These are phyloP conservation scores for Phymanthus crucifer DNA, from an alignment of 92 coral and sea anemone species.

Conservation along the genomic window DNA sequence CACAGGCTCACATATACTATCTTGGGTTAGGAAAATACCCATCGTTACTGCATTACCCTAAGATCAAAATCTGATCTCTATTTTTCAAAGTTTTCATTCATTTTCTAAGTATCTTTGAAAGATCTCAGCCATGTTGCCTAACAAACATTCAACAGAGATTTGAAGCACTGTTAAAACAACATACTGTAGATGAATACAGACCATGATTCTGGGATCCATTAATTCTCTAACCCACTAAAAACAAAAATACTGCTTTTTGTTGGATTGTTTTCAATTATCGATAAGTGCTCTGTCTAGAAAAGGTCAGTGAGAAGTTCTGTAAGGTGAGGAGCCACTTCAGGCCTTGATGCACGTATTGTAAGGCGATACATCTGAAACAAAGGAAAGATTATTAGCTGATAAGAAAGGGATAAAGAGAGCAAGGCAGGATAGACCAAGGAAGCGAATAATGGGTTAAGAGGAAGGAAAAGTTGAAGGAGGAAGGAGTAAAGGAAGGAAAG, in stretches of 20 bases:
- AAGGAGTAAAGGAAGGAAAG: background rate
- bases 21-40: background rate
- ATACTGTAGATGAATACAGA: background rate
- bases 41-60: background rate
- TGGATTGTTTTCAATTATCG: background rate
- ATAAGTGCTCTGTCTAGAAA: conserved; percentile 48
- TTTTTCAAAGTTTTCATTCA: background rate
- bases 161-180: background rate
- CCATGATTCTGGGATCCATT: background rate
- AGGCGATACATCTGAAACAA: conserved; percentile 87
- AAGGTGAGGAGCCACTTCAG: conserved; percentile 70
- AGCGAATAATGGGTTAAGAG: background rate
- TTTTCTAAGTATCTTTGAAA: background rate
- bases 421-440: background rate
- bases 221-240: background rate
- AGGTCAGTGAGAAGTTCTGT: conserved; percentile 72
- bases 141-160: background rate
- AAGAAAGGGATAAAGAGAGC: background rate
- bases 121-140: background rate
- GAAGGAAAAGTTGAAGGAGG: background rate
- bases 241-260: background rate
- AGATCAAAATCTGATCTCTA: background rate
- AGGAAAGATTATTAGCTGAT: background rate
- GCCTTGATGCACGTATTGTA: conserved; percentile 82
- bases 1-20: background rate